These are phyloP conservation scores for Diorhabda sublineata DNA, from an alignment of 1,140 invertebrate genomes.

Conservation along the genomic window DNA sequence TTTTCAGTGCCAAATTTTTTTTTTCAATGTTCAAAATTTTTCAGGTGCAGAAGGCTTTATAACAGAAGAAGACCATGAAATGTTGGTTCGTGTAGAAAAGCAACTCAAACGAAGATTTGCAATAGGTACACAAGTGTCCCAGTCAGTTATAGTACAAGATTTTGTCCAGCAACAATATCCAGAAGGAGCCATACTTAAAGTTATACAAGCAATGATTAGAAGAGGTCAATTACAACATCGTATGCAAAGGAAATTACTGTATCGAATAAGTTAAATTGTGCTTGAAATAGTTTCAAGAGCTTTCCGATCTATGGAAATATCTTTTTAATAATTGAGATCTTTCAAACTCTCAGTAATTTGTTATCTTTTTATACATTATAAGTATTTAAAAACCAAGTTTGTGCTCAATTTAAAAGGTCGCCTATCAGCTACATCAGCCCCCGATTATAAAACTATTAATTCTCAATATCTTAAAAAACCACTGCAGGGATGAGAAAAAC, in stretches of 20 bases:
- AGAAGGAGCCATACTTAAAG: conserved; percentile 82
- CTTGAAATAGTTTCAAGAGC: too few relatives aligned
- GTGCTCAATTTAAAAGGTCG: too few relatives aligned
- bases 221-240: conserved; percentile 93
- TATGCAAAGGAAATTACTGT: conserved; percentile 95
- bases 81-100: conserved; percentile 84
- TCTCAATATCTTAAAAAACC: too few relatives aligned
- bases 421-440: too few relatives aligned
- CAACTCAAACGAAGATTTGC: conserved; percentile 93
- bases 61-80: conserved; percentile 89
- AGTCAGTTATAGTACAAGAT: conserved; percentile 90
- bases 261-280: conserved; percentile 63
- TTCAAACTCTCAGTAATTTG: too few relatives aligned
- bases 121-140: conserved; percentile 93
- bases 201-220: conserved; percentile 89
- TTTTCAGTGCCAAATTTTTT: too few relatives aligned
- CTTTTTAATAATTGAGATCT: too few relatives aligned
- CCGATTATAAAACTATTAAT: too few relatives aligned
- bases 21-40: conserved; percentile 20
- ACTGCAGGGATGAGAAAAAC: too few relatives aligned
- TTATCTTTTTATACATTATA: too few relatives aligned
- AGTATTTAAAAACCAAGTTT: too few relatives aligned
- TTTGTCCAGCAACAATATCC: conserved; percentile 92
- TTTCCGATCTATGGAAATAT: too few relatives aligned
- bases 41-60: conserved; percentile 95